Percentiles rank a stretch among this genome's conserved stretches.
phyloP scores from a whole-genome alignment of 2,888 invertebrate species.

The Furcula furcula region DNA sequence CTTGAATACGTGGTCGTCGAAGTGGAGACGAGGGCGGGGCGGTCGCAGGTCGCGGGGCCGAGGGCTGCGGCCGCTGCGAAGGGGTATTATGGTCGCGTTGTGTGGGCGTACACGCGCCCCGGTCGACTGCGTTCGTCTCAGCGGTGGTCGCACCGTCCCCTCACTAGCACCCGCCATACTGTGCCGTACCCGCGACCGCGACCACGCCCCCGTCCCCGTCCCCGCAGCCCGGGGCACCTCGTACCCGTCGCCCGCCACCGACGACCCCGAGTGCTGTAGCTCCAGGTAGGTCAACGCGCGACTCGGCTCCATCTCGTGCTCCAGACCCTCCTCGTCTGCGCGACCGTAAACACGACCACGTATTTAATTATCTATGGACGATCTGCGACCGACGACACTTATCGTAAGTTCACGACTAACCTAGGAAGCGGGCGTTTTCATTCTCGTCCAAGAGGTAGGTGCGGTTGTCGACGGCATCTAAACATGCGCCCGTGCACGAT shows the following conservation, averaged over 20 bases:
- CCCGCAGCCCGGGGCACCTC: constrained; percentile 80
- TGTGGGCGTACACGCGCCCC: constrained; percentile 54
- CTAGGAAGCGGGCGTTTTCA: constrained; percentile 82
- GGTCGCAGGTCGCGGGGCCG: constrained; percentile 7
- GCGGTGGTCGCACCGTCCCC: constrained; percentile 32
- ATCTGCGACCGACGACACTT: neutral
- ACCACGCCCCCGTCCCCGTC: constrained; percentile 46
- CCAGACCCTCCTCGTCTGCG: constrained; percentile 66
- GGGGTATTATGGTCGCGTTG: constrained; percentile 69
- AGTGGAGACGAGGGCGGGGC: constrained; percentile 33
- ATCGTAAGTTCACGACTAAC: constrained; percentile 53
- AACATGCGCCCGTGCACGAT: constrained; percentile 75
- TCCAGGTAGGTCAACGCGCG: constrained; percentile 82
- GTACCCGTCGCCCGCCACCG: constrained; percentile 76
- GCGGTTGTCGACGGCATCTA: constrained; percentile 89
- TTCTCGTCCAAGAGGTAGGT: constrained; percentile 90
- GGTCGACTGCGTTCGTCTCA: constrained; percentile 60
- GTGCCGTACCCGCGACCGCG: constrained; percentile 54
- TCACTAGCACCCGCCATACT: constrained; percentile 68
- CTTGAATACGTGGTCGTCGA: constrained; percentile 62
- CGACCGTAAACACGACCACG: constrained; percentile 5
- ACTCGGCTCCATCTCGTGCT: constrained; percentile 69
- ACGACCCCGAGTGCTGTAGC: constrained; percentile 82
- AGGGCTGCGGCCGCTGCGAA: constrained; percentile 52
- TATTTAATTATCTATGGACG: constrained; percentile 19